Evolutionary conservation across 2,797 vertebrate species (phyloP), one percentile per base, ranked within the genome.

Genomic region (Chrosomus eos): DNA sequence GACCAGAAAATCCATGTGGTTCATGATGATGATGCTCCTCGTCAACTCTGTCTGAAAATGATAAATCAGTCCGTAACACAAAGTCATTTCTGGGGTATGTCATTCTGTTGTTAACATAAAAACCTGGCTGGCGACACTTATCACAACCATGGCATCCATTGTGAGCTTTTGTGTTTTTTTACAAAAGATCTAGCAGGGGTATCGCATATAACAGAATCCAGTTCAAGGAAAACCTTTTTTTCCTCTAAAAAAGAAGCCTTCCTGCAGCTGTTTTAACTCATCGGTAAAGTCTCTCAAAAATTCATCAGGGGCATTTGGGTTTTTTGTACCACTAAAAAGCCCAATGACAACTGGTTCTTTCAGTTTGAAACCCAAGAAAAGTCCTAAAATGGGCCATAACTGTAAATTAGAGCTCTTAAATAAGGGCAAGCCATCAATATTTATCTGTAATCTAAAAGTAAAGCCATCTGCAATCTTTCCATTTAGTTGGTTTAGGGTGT

Each of bases 11-110:
- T 0, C 58, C 76, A 79, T 78, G 76, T 43, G 55, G 55, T 64
- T 38, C 76, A 40, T 64, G 58, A 40, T 78, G 75, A 45, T 79
- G 58, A 64, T 79, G 76, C 26, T 73, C 71, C 71, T 31, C 71
- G 0, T 31, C 45, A 73, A 31, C 43, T 31, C 45, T 51, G 26
- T 51, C 71, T 73, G 71, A 19, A 73, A 73, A 51, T 73, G 26
- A 48, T 31, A 5, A 19, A 73, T 51, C 43, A 73, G 71, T 73
- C 26, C 16, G 8, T 48, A 73, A 73, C 43, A 18, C 71, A 73
- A 31, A 73, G n/a, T 73, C 26, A 73, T 31, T 73, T 26, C 8
- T 31, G 45, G 43, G 71, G 45, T 73, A 31, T 73, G 71, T 73
- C 71, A 73, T 73, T 31, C 26, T 51, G 45, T 73, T 51, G 3